phyloP scores from a whole-genome alignment of 2,113 vertebrate species.

The Pelobates fuscus region DNA sequence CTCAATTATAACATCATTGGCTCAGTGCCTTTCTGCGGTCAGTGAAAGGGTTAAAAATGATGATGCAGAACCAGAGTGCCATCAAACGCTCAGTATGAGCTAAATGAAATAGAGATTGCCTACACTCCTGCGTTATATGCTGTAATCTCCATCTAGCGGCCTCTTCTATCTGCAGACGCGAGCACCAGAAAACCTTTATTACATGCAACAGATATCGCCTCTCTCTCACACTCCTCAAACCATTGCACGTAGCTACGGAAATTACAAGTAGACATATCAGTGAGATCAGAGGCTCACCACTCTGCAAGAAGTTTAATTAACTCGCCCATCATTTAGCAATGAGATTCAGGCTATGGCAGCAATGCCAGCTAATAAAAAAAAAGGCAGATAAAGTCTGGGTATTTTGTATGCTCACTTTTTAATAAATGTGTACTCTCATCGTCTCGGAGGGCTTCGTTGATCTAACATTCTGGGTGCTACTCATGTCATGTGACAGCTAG shows the following conservation, averaged over 20 bases:
- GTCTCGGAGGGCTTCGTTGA: conserved; percentile 4
- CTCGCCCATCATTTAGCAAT: conserved; percentile 22
- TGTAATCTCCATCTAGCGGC: background rate
- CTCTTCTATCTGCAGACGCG: background rate
- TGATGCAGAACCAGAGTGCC: background rate
- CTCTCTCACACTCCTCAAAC: background rate
- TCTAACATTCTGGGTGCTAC: background rate
- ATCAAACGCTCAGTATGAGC: background rate
- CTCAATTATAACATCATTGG: no score
- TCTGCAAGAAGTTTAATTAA: conserved; percentile 22
- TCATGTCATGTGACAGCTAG: conserved; percentile 2
- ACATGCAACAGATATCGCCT: conserved; percentile 1
- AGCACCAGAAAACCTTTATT: background rate
- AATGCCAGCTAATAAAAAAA: conserved; percentile 30
- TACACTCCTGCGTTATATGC: background rate
- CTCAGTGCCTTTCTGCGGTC: background rate
- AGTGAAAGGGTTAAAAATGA: background rate
- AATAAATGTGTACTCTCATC: conserved; percentile 24
- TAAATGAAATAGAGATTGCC: background rate
- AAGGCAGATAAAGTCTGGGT: conserved; percentile 23
- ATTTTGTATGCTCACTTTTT: background rate
- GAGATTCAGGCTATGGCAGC: conserved; percentile 15
- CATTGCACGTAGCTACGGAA: conserved; percentile 8
- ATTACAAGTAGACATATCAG: conserved; percentile 32
- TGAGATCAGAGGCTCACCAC: conserved; percentile 3